Evolutionary conservation across 2,113 vertebrate species (phyloP).

Genomic region (Holacanthus passer): DNA sequence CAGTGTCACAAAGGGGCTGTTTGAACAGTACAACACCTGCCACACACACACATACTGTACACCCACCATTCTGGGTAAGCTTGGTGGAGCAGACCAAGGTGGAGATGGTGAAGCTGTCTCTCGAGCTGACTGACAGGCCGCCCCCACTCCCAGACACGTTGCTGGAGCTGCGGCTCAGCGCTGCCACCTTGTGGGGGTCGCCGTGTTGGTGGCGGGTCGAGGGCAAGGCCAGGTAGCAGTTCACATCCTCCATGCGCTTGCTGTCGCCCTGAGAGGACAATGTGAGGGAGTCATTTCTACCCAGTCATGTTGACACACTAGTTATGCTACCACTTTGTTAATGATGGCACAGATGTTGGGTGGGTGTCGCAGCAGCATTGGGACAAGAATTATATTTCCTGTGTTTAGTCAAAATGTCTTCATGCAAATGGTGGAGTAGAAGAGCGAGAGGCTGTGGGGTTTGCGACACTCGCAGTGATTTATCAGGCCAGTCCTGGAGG

Average conservation of each 20-base stretch:
- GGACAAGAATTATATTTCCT: constrained; percentile 11
- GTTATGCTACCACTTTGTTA: neutral
- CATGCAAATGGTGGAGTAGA: neutral
- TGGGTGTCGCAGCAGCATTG: neutral
- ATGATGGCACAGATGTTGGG: neutral
- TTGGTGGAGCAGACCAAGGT: constrained; percentile 98
- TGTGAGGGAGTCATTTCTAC: neutral
- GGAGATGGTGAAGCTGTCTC: constrained; percentile 92
- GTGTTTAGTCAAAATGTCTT: constrained; percentile 7
- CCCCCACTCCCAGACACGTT: constrained; percentile 77
- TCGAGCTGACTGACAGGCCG: constrained; percentile 91
- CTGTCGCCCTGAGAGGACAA: constrained; percentile 90
- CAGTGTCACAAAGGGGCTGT: neutral
- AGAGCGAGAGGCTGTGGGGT: neutral
- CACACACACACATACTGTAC: neutral
- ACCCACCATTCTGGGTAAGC: constrained; percentile 95
- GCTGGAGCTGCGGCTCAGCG: constrained; percentile 88
- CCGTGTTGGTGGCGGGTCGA: constrained; percentile 86
- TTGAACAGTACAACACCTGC: neutral
- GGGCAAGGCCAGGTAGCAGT: constrained; percentile 88
- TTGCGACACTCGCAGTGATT: neutral
- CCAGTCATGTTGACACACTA: neutral
- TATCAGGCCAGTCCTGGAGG: constrained; percentile 8
- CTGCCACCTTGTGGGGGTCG: constrained; percentile 85
- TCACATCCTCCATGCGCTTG: constrained; percentile 97